These are phyloP conservation scores for Plecturocebus donacophilus DNA, from an alignment of 2,113 vertebrate genomes.

Conservation along the genomic window DNA sequence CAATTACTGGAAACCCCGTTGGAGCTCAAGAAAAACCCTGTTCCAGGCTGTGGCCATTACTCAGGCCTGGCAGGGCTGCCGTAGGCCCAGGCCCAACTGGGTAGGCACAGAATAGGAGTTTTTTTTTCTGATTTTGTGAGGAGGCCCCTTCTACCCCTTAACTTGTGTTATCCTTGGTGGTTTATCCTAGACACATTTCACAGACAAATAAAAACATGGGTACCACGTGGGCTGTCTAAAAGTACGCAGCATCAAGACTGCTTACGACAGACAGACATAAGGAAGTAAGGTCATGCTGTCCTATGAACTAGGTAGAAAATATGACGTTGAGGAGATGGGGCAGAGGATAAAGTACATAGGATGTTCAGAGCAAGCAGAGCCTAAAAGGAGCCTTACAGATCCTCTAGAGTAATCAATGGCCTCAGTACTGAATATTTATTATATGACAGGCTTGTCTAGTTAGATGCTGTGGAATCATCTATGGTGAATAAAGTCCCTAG, in stretches of 20 bases:
- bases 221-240: neutral
- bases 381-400: neutral
- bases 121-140: conserved; percentile 39
- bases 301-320: neutral
- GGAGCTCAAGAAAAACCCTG: conserved; percentile 69
- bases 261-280: neutral
- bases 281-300: conserved; percentile 5
- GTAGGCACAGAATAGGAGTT: neutral
- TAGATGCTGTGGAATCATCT: conserved; percentile 2
- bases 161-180: neutral
- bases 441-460: neutral
- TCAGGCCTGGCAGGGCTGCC: conserved; percentile 69
- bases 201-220: neutral
- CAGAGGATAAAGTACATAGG: neutral
- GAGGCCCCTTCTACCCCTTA: neutral
- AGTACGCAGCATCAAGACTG: conserved; percentile 8
- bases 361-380: conserved; percentile 33
- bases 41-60: conserved; percentile 63
- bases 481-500: neutral
- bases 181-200: conserved; percentile 34
- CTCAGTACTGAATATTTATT: neutral
- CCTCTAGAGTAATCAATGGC: neutral
- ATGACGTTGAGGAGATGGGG: neutral
- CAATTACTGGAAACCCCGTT: conserved; percentile 75
- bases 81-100: neutral